Percentiles rank a stretch among this genome's conserved stretches.
phyloP scores from a whole-genome alignment of 2,888 invertebrate genomes.

The Sturmia bella region DNA sequence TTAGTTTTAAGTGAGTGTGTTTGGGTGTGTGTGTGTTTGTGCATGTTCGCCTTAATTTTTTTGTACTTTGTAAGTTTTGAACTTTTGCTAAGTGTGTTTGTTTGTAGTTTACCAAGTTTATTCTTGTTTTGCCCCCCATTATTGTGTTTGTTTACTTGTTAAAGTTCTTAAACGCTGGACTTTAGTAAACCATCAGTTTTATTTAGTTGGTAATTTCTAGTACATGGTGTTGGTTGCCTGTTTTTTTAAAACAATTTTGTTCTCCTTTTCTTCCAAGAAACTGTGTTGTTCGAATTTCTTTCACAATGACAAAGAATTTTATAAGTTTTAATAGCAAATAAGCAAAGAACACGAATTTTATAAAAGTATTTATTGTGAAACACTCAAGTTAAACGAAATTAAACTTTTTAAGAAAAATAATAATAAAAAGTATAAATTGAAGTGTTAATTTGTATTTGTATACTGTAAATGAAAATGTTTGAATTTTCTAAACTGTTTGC shows the following conservation, averaged over 20 bases:
- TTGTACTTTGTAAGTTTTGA: slow-evolving; percentile 11
- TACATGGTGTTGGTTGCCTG: slow-evolving; percentile 58
- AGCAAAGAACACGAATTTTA: slow-evolving; percentile 1
- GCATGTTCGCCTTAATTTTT: background rate
- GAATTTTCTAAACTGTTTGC: slow-evolving; percentile 80
- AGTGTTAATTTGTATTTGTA: background rate
- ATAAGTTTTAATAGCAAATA: background rate
- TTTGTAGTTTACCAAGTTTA: background rate
- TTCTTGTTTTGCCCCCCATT: background rate
- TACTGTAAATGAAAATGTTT: slow-evolving; percentile 76
- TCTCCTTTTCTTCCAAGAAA: slow-evolving; percentile 2
- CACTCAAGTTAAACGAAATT: slow-evolving; percentile 4
- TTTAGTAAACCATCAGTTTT: slow-evolving; percentile 43
- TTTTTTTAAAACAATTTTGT: background rate
- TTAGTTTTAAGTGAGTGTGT: background rate
- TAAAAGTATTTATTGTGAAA: slow-evolving; percentile 11
- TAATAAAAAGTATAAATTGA: background rate
- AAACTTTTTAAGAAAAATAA: background rate
- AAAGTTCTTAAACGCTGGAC: slow-evolving; percentile 62
- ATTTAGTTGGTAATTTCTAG: slow-evolving; percentile 58
- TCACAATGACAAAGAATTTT: background rate
- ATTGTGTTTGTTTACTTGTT: slow-evolving; percentile 20
- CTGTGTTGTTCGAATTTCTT: slow-evolving; percentile 12
- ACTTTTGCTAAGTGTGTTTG: slow-evolving; percentile 6
- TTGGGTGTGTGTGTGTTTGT: slow-evolving; percentile 7